A percentile compares a stretch with the other conserved stretches of the same genome.
Conservation (phyloP, 2,797 vertebrate species). For the Myotis myotis region DNA sequence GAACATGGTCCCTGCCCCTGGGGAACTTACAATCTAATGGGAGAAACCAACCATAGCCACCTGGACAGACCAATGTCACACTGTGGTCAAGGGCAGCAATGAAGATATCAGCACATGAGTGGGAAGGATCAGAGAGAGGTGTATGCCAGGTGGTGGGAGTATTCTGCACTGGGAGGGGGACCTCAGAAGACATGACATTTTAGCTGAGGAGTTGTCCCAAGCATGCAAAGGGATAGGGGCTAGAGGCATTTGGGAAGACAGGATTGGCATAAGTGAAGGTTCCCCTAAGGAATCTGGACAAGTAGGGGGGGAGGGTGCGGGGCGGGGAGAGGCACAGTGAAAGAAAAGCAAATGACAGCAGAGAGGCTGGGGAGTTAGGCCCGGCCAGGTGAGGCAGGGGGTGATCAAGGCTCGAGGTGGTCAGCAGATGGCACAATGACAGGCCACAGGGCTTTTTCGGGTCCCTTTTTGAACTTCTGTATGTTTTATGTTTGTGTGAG, state of each 20-base stretch:
- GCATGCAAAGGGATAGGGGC: not conserved
- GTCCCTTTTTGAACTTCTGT: not conserved
- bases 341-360: not conserved
- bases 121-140: not conserved
- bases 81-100: not conserved
- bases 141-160: too few relatives aligned
- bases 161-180: not conserved
- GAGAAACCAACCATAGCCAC: not conserved
- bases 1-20: fast-evolving
- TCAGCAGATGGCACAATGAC: too few relatives aligned
- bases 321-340: not conserved
- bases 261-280: not conserved
- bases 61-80: not conserved
- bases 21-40: not conserved
- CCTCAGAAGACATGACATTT: not conserved
- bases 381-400: fast-evolving
- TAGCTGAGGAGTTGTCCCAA: too few relatives aligned
- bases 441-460: not conserved
- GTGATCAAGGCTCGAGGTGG: not conserved
- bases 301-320: fast-evolving
- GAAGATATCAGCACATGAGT: not conserved
- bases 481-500: not conserved
- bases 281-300: not conserved
- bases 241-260: not conserved
- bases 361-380: fast-evolving